A percentile compares a stretch with the other conserved stretches of the same genome.
Conservation (phyloP, 2,113 vertebrate genomes). For the Pollimyrus isidori region DNA sequence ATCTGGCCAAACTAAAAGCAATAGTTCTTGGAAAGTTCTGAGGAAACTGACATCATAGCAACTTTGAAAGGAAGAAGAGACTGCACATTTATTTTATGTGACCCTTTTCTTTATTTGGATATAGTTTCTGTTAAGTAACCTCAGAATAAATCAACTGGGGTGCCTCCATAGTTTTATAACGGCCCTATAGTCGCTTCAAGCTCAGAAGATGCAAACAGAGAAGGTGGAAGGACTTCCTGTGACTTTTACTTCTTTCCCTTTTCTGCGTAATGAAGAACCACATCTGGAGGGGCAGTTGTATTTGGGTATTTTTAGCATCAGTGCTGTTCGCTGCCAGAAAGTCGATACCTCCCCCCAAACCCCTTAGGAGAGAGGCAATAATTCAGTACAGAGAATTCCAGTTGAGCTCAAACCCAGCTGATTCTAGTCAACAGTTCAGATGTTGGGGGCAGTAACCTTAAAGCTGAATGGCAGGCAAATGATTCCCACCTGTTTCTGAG, state of each 20-base stretch:
- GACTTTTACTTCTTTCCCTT: conserved; percentile 5
- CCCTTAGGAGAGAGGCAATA: conserved; percentile 17
- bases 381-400: conserved; percentile 34
- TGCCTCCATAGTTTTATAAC: neutral
- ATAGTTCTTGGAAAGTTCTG: neutral
- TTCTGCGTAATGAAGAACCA: conserved; percentile 30
- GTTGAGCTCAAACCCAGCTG: conserved; percentile 22
- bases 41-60: neutral
- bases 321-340: conserved; percentile 36
- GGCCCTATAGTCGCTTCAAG: neutral
- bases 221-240: neutral
- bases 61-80: neutral
- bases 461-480: neutral
- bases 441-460: neutral
- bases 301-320: conserved; percentile 41
- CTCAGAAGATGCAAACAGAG: neutral
- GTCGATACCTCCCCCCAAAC: conserved; percentile 21
- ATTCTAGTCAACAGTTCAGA: conserved; percentile 26
- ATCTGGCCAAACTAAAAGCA: neutral
- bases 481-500: neutral
- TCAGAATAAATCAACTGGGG: neutral
- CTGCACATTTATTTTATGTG: neutral
- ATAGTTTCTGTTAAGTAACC: neutral
- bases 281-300: conserved; percentile 35
- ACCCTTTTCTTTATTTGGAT: neutral